phyloP scores from a whole-genome alignment of 2,888 invertebrate species.

The Dione vanillae region DNA sequence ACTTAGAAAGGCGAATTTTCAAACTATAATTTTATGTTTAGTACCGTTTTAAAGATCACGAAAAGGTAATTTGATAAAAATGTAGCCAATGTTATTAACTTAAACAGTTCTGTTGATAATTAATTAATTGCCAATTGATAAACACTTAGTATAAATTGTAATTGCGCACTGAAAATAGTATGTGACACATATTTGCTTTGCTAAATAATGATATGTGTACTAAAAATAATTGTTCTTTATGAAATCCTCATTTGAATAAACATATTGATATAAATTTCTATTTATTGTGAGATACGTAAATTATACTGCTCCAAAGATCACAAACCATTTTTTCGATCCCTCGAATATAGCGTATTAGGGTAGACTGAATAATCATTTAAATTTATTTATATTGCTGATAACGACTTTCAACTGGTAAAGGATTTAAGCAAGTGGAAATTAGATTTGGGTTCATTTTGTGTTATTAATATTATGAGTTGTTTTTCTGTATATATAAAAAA shows the following conservation, averaged over 20 bases:
- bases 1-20: too few relatives aligned
- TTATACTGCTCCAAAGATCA: constrained; percentile 34
- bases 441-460: constrained; percentile 6
- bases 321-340: constrained; percentile 26
- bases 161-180: too few relatives aligned
- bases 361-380: constrained; percentile 30
- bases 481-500: neutral
- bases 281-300: constrained; percentile 21
- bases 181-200: too few relatives aligned
- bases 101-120: too few relatives aligned
- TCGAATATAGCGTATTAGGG: constrained; percentile 20
- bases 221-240: neutral
- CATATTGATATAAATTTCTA: constrained; percentile 4
- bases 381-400: constrained; percentile 31
- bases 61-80: too few relatives aligned
- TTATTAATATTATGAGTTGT: neutral
- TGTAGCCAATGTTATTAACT: too few relatives aligned
- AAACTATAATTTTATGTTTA: too few relatives aligned
- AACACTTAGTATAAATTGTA: too few relatives aligned
- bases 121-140: too few relatives aligned
- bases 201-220: too few relatives aligned
- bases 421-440: constrained; percentile 34
- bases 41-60: too few relatives aligned
- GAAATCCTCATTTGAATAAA: neutral
- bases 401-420: constrained; percentile 27